Evolutionary conservation across 1,140 invertebrate genomes (phyloP).

Genomic region (Drosophila bipectinata): DNA sequence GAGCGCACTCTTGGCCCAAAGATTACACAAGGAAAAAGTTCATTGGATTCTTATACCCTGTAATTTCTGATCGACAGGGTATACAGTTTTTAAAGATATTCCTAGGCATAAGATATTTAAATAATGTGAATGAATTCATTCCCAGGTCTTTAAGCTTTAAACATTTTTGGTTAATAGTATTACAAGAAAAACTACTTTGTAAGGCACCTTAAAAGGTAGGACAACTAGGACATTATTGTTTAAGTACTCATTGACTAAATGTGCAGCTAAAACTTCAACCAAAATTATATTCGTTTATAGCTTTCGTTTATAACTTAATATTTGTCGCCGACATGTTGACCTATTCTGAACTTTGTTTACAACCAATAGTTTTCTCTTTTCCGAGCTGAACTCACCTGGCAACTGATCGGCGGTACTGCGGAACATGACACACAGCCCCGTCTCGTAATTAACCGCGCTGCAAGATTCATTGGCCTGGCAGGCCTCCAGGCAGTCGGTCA

Average conservation of each 20-base stretch:
- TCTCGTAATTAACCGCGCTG: slow-evolving; percentile 97
- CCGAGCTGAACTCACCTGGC: slow-evolving; percentile 88
- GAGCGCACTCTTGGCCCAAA: slow-evolving; percentile 44
- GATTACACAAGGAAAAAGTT: slow-evolving; percentile 30
- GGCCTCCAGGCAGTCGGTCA: slow-evolving; percentile 95
- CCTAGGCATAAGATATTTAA: too few relatives aligned
- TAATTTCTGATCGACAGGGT: background rate
- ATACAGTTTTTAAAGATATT: background rate
- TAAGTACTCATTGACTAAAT: too few relatives aligned
- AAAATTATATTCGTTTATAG: too few relatives aligned
- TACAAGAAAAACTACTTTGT: too few relatives aligned
- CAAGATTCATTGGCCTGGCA: slow-evolving; percentile 95
- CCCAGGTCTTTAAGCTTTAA: too few relatives aligned
- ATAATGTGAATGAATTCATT: too few relatives aligned
- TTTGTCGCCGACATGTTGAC: background rate
- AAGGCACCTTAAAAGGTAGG: too few relatives aligned
- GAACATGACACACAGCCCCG: slow-evolving; percentile 96
- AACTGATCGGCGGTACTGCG: slow-evolving; percentile 93
- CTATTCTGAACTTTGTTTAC: background rate
- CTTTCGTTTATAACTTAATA: background rate
- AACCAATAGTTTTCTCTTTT: slow-evolving; percentile 25
- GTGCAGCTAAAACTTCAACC: too few relatives aligned
- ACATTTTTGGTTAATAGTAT: too few relatives aligned
- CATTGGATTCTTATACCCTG: background rate
- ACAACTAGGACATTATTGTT: too few relatives aligned